Percentiles rank a stretch among this genome's conserved stretches.
Evolutionary conservation across 2,113 vertebrate species (phyloP).

Genomic region (Amphiprion ocellaris): DNA sequence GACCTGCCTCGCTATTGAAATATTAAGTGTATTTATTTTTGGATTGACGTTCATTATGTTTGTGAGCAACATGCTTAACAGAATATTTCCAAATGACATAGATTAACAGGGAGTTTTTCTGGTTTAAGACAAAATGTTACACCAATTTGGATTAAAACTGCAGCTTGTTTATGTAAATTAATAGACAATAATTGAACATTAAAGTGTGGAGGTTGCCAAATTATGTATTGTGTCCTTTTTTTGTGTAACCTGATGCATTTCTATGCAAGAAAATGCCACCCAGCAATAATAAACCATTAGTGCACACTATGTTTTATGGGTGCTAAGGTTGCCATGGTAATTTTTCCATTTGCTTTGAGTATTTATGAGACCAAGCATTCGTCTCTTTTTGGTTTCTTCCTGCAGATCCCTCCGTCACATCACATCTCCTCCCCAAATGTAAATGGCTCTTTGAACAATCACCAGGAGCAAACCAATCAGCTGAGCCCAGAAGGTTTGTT

Average conservation of each 20-base stretch:
- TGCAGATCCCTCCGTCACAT: slow-evolving; percentile 85
- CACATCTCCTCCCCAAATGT: slow-evolving; percentile 88
- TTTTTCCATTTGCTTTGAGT: slow-evolving; percentile 1
- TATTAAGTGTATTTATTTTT: not conserved
- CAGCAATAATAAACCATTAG: not conserved
- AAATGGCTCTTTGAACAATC: slow-evolving; percentile 83
- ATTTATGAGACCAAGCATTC: not conserved
- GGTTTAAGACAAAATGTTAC: too few relatives aligned
- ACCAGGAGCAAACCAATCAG: slow-evolving; percentile 83
- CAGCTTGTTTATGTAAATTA: not conserved
- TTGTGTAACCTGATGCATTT: not conserved
- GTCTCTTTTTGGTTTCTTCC: slow-evolving; percentile 34
- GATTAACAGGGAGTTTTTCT: not conserved
- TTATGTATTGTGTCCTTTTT: not conserved
- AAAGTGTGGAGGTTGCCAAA: not conserved
- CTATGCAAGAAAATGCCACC: not conserved
- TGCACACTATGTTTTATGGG: not conserved
- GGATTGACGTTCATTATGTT: not conserved
- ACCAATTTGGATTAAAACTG: too few relatives aligned
- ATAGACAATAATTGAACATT: too few relatives aligned
- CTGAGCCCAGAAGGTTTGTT: slow-evolving; percentile 91
- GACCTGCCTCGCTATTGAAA: not conserved
- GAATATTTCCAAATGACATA: not conserved
- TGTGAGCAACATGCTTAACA: not conserved
- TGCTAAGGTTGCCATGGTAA: slow-evolving; percentile 29